Evolutionary conservation across 1,140 invertebrate species (phyloP), one percentile per base, ranked within the genome.

Genomic region (Cydia pomonella): DNA sequence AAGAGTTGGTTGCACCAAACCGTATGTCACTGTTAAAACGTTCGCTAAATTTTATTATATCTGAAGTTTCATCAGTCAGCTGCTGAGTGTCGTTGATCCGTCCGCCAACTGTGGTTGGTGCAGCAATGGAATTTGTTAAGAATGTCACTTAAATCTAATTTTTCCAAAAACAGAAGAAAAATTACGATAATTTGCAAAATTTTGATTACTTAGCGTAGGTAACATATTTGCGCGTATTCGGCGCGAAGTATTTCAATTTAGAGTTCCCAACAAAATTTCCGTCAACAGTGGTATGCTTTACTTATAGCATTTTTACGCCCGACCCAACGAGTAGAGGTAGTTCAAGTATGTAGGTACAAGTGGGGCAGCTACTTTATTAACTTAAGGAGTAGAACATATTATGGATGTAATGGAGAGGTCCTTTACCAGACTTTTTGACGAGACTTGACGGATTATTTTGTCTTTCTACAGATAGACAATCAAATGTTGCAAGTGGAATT

Each of bases 241-340:
- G 16, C 33, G 64, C 16, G 29, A 69, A 69, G 29, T 69, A 33
- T 69, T 69, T 69, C 29, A 38, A 69, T 69, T 38, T 38, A 3
- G 33, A 41, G 18, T 33, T 66, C 63, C 63, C 64, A 38, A 18
- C 33, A 38, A 69, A 69, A 38, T 69, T 69, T 29, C 64, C 29
- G 27, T 21, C 29, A 16, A 18, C 27, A 33, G 27, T 33, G 64
- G 29, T 69, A 33, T 69, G 64, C 18, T 41, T 38, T 33, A 66
- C 62, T 3, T 27, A 2, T 38, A 44, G 64, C 27, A 33, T 18
- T 10, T 69, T 38, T 33, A 29, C 63, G 63, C 63, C 62, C 25
- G 41, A 44, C 41, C 13, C 13, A 12, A 33, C 63, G 25, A 29
- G 16, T 41, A 69, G 64, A 29, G 5, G 18, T 23, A 59, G 1